A percentile compares a stretch with the other conserved stretches of the same genome.
Conservation (phyloP, 2,113 vertebrate genomes). For the Motacilla alba region DNA sequence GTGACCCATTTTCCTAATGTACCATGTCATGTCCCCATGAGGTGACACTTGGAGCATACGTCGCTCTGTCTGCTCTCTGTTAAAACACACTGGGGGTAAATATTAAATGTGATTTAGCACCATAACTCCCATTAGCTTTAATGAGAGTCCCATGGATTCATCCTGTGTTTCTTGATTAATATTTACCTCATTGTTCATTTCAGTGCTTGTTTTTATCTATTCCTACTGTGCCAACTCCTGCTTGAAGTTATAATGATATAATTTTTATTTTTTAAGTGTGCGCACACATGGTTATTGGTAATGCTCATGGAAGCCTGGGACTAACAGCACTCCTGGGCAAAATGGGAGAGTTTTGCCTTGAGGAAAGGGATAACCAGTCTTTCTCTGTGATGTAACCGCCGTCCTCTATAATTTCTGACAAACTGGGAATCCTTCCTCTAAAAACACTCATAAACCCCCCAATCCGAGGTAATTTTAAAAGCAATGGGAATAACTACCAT, state of each 20-base stretch:
- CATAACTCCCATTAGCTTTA: conserved; percentile 56
- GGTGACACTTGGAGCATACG: conserved; percentile 32
- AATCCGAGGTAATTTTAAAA: neutral
- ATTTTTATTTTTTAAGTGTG: conserved; percentile 53
- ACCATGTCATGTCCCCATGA: neutral
- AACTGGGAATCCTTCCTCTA: neutral
- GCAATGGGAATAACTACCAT: neutral
- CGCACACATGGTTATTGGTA: neutral
- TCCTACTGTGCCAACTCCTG: conserved; percentile 65
- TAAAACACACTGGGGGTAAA: conserved; percentile 32
- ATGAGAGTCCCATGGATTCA: conserved; percentile 53
- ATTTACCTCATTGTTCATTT: conserved; percentile 63
- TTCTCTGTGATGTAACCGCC: neutral
- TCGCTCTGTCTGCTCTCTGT: conserved; percentile 20
- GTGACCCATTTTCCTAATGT: neutral
- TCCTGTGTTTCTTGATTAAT: conserved; percentile 51
- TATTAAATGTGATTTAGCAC: conserved; percentile 56
- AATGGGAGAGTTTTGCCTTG: neutral
- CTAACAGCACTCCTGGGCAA: neutral
- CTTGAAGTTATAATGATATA: conserved; percentile 50
- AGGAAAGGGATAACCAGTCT: neutral
- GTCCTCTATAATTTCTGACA: neutral
- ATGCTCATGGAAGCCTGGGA: neutral
- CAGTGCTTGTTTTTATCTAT: neutral
- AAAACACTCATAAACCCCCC: neutral